These are phyloP conservation scores for Nomada goodeniana DNA, from an alignment of 2,888 invertebrate genomes.

Conservation along the genomic window DNA sequence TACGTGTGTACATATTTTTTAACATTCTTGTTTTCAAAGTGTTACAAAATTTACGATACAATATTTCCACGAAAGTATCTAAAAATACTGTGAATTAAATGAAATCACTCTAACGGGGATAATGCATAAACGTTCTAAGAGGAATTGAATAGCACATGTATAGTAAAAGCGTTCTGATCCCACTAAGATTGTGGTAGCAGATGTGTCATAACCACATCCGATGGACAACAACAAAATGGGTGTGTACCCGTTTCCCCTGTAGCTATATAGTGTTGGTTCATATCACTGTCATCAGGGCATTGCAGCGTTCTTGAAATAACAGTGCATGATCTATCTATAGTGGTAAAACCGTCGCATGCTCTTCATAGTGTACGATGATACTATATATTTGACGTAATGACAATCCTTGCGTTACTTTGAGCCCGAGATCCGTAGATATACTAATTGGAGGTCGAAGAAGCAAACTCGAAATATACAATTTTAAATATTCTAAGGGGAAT, in stretches of 20 bases:
- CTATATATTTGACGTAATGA: conserved; percentile 1
- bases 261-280: conserved; percentile 5
- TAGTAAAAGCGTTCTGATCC: no score
- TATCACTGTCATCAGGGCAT: conserved; percentile 49
- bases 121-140: background rate
- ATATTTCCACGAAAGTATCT: no score
- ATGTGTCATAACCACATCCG: conserved; percentile 14
- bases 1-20: no score
- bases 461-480: background rate
- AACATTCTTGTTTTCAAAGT: no score
- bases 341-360: conserved; percentile 20
- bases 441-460: conserved; percentile 11
- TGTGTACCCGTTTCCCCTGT: conserved; percentile 30
- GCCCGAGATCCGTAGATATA: conserved; percentile 1
- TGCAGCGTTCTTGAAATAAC: conserved; percentile 45
- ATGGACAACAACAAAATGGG: conserved; percentile 32
- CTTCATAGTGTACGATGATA: conserved; percentile 7
- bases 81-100: background rate
- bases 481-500: background rate
- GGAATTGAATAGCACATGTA: conserved; percentile 21
- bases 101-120: background rate
- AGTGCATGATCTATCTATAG: conserved; percentile 27
- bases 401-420: background rate
- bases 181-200: no score
- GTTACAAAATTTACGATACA: no score